phyloP scores from a whole-genome alignment of 2,888 invertebrate genomes.

The Entomobrya multifasciata region DNA sequence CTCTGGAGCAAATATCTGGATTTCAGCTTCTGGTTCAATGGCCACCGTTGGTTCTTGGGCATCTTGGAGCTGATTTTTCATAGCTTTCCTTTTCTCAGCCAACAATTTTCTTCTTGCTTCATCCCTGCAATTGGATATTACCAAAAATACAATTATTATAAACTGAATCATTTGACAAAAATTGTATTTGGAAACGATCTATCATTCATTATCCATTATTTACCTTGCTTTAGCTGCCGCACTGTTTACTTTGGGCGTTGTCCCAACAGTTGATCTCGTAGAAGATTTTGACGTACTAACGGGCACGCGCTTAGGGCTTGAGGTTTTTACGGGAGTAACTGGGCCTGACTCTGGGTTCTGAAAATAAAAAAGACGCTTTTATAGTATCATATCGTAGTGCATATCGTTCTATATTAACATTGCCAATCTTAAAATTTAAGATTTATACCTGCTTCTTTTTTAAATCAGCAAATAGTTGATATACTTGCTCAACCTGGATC shows the following conservation, averaged over 20 bases:
- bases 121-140: slow-evolving; percentile 81
- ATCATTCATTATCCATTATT: too few species aligned
- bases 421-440: too few species aligned
- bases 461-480: slow-evolving; percentile 81
- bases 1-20: slow-evolving; percentile 77
- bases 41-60: slow-evolving; percentile 34
- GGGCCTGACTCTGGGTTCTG: slow-evolving; percentile 1
- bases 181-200: too few species aligned
- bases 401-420: too few species aligned
- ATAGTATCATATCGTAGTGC: too few species aligned
- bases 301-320: slow-evolving; percentile 44
- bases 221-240: slow-evolving; percentile 75
- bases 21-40: slow-evolving; percentile 69
- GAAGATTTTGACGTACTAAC: slow-evolving; percentile 29
- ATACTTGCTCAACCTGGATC: slow-evolving; percentile 93
- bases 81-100: slow-evolving; percentile 87
- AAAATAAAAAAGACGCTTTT: too few species aligned
- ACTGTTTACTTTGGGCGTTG: slow-evolving; percentile 57
- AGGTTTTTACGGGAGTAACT: slow-evolving; percentile 39
- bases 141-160: too few species aligned
- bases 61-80: slow-evolving; percentile 81
- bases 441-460: slow-evolving; percentile 67
- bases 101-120: slow-evolving; percentile 90
- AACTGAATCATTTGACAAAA: too few species aligned
- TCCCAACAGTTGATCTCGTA: slow-evolving; percentile 36